A percentile compares a stretch with the other conserved stretches of the same genome.
Conservation (phyloP, 2,888 invertebrate species). For the Vandiemenella viatica region DNA sequence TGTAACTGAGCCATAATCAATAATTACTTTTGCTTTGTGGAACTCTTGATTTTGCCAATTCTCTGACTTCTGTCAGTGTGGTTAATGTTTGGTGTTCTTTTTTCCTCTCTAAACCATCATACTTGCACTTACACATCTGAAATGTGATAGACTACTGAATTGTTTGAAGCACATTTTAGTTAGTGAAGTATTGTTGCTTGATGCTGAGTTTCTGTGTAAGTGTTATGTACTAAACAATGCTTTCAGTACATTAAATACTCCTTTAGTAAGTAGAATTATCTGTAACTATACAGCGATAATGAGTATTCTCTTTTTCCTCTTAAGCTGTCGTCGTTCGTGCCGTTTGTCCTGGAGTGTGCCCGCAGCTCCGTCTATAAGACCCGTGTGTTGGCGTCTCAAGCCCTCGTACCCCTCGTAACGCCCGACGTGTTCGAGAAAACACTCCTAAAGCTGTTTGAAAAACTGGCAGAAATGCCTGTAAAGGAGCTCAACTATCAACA, state of each 20-base stretch:
- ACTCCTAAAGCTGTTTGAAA: background rate
- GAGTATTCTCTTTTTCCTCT: background rate
- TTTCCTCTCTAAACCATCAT: too few species aligned
- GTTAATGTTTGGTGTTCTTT: too few species aligned
- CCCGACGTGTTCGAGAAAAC: background rate
- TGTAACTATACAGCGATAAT: background rate
- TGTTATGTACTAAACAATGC: background rate
- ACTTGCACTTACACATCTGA: too few species aligned
- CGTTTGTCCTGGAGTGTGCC: background rate
- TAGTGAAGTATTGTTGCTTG: too few species aligned
- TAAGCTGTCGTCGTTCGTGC: background rate
- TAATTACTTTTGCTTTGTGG: too few species aligned
- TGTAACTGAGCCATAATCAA: too few species aligned
- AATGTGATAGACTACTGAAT: too few species aligned
- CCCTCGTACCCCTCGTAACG: background rate
- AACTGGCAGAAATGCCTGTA: background rate
- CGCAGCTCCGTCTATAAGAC: background rate
- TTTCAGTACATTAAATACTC: background rate
- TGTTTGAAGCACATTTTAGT: too few species aligned
- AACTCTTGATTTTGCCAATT: too few species aligned
- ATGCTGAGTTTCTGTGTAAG: too few species aligned
- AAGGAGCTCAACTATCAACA: background rate
- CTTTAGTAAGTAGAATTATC: background rate
- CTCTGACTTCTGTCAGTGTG: too few species aligned
- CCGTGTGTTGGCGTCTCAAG: background rate